These are phyloP conservation scores for Drosophila busckii DNA, from an alignment of 1,140 invertebrate species.

Conservation along the genomic window DNA sequence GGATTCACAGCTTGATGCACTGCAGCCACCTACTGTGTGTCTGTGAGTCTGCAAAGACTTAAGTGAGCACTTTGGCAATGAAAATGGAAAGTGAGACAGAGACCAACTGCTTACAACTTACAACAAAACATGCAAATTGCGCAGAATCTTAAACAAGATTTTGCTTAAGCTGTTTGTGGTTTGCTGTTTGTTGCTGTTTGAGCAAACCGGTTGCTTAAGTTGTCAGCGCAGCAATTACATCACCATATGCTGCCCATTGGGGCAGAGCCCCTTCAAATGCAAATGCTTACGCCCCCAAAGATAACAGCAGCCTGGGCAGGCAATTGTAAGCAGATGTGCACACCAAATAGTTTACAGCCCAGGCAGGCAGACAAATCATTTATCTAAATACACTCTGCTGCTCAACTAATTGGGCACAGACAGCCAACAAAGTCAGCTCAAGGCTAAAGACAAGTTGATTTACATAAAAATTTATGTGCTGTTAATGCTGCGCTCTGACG, in stretches of 20 bases:
- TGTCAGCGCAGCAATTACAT: constrained; percentile 61
- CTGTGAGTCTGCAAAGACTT: constrained; percentile 27
- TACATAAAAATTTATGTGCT: constrained; percentile 29
- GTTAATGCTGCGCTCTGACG: constrained; percentile 5
- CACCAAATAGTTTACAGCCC: too few species aligned
- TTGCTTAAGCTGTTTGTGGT: constrained; percentile 42
- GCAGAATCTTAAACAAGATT: constrained; percentile 38
- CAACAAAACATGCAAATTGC: constrained; percentile 38
- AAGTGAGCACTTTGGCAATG: constrained; percentile 25
- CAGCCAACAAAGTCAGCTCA: background rate
- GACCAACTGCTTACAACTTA: background rate
- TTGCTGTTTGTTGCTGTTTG: constrained; percentile 13
- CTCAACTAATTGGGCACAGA: background rate
- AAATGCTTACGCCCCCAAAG: too few species aligned
- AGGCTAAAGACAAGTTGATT: constrained; percentile 24
- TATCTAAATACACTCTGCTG: too few species aligned
- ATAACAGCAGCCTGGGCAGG: too few species aligned
- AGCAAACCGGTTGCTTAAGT: constrained; percentile 61
- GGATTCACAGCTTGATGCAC: constrained; percentile 21
- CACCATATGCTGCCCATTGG: too few species aligned
- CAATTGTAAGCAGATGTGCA: too few species aligned
- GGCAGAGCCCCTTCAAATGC: too few species aligned
- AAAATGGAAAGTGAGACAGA: constrained; percentile 56
- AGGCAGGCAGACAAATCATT: too few species aligned
- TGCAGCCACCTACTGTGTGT: constrained; percentile 30